Base-by-base conservation (phyloP, 2,888 invertebrate genomes). In the Nymphalis c-album region DNA sequence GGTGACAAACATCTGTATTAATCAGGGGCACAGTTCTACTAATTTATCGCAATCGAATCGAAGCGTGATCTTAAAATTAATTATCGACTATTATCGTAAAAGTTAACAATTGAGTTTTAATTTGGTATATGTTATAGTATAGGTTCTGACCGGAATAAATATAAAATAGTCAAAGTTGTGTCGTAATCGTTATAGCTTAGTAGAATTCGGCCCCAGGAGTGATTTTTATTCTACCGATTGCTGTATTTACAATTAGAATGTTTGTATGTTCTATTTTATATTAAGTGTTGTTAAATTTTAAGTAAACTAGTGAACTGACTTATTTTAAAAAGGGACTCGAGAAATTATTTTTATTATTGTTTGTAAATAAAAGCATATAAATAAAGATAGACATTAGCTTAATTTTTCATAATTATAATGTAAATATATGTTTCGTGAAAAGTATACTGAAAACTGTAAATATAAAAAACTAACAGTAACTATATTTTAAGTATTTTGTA, bases 231-330 rank as follows among this genome's bases (percentile, higher is more conserved):
- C 18, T 20, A 50, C n/a, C 18, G 50, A 18, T 10, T 22, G 3
- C 26, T 5, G 53, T 6, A 26, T 26, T 17, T 53, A 53, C 26
- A 10, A 26, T 26, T 17, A 53, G 22, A 53, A 22, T 53, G 20
- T 22, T 7, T 55, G 20, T 51, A 22, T 51, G 55, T 60, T 60
- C 10, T 50, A 18, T 48, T 48, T 50, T 20, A 47, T 60, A 20
- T 20, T 20, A 47, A 47, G 20, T 46, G 60, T 60, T 58, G 18
- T 40, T 58, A 58, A 17, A 58, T 35, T 35, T 8, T 58, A 58
- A 58, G 58, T 18, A 53, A 8, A 8, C 7, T 31, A 55, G 55
- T 35, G 59, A 64, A 64, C 58, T 64, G 64, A 64, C 40, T 50
- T 20, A 58, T 51, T 64, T 6, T 55, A 55, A 55, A 17, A 7